A percentile compares a stretch with the other conserved stretches of the same genome.
These are phyloP conservation scores for Malachius bipustulatus DNA, from an alignment of 2,888 invertebrate genomes.

Conservation along the genomic window DNA sequence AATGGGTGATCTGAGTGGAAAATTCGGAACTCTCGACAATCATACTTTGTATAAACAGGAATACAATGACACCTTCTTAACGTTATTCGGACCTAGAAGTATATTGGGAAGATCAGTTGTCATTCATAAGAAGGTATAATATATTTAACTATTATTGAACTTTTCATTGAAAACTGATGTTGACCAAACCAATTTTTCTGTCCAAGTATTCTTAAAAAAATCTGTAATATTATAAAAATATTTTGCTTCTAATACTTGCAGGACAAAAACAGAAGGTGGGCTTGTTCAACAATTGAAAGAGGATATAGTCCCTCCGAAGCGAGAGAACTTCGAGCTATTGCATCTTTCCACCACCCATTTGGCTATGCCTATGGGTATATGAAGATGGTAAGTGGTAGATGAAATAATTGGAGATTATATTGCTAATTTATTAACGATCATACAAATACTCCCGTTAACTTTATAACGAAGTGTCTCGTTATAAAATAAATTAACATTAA, in stretches of 20 bases:
- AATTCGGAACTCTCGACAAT: slow-evolving; percentile 67
- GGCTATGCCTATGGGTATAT: slow-evolving; percentile 80
- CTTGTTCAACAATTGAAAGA: slow-evolving; percentile 73
- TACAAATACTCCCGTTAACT: too few species aligned
- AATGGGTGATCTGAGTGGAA: slow-evolving; percentile 75
- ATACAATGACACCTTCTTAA: slow-evolving; percentile 71
- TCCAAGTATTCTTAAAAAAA: slow-evolving; percentile 4
- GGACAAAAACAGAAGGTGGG: slow-evolving; percentile 56
- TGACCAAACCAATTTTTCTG: slow-evolving; percentile 8
- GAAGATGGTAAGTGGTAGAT: slow-evolving; percentile 62
- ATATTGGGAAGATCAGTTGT: slow-evolving; percentile 79
- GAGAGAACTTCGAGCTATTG: slow-evolving; percentile 72
- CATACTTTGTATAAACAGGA: slow-evolving; percentile 43
- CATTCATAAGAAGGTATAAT: slow-evolving; percentile 55
- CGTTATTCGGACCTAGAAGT: slow-evolving; percentile 69
- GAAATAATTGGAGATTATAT: background rate
- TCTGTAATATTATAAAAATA: background rate
- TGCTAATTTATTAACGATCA: background rate
- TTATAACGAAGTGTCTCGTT: too few species aligned
- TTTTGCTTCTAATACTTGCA: slow-evolving; percentile 27
- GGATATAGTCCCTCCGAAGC: slow-evolving; percentile 83
- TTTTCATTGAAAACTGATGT: background rate
- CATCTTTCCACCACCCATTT: slow-evolving; percentile 81
- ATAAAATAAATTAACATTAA: too few species aligned
- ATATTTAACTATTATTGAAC: background rate